phyloP scores from a whole-genome alignment of 2,888 invertebrate genomes.

The Subacronicta megacephala region DNA sequence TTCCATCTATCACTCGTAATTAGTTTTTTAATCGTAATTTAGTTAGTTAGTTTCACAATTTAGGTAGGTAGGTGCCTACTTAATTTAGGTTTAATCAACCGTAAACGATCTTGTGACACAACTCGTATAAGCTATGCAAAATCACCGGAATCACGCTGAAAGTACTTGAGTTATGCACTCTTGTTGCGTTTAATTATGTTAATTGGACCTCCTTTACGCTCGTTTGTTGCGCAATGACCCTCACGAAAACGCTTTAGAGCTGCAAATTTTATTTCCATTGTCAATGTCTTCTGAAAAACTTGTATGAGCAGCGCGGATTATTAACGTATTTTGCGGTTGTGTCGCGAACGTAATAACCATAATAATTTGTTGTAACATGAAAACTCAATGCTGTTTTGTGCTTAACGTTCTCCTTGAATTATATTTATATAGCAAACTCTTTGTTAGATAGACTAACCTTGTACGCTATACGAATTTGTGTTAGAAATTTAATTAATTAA shows the following conservation, averaged over 20 bases:
- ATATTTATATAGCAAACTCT: conserved; percentile 6
- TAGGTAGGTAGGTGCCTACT: too few species aligned
- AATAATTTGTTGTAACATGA: conserved; percentile 14
- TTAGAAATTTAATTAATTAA: conserved; percentile 12
- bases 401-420: conserved; percentile 37
- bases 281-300: conserved; percentile 45
- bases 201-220: conserved; percentile 35
- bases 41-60: too few species aligned
- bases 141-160: conserved; percentile 49
- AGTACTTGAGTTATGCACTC: conserved; percentile 31
- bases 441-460: conserved; percentile 35
- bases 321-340: conserved; percentile 20
- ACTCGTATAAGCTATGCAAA: not conserved
- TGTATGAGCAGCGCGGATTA: conserved; percentile 8
- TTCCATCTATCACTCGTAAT: too few species aligned
- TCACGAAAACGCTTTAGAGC: conserved; percentile 16
- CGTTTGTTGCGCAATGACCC: conserved; percentile 36
- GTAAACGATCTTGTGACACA: conserved; percentile 5
- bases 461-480: conserved; percentile 9
- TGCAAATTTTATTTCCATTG: conserved; percentile 37
- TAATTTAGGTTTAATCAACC: not conserved
- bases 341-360: conserved; percentile 24
- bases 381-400: conserved; percentile 35
- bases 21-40: too few species aligned
- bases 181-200: conserved; percentile 38